Conservation (phyloP, 2,797 vertebrate species). For the Cryptoprocta ferox region DNA sequence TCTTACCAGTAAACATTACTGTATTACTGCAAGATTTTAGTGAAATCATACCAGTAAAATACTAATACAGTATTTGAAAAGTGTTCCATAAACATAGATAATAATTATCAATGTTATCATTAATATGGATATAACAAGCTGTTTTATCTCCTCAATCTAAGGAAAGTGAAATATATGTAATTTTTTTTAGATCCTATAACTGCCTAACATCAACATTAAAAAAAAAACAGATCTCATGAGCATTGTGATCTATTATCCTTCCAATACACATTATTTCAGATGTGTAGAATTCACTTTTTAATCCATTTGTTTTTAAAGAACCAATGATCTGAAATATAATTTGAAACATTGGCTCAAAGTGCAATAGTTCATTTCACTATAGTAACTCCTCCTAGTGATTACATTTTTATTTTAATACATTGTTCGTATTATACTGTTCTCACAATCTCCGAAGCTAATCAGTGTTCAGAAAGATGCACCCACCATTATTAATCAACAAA, state of each 20-base stretch:
- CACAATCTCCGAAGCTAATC: neutral
- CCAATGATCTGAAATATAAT: neutral
- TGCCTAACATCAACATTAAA: neutral
- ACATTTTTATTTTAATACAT: constrained; percentile 10
- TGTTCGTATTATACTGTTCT: neutral
- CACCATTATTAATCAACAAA: constrained; percentile 51
- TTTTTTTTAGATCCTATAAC: neutral
- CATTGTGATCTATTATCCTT: neutral
- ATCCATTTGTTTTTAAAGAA: neutral
- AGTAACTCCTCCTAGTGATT: neutral
- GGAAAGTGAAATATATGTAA: neutral
- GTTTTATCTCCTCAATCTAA: neutral
- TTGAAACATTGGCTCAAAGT: neutral
- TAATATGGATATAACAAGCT: neutral
- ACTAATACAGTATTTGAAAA: neutral
- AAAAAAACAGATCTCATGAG: neutral
- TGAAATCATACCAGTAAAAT: neutral
- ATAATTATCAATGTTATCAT: neutral
- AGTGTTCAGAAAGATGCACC: constrained; percentile 24
- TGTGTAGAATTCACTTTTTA: neutral
- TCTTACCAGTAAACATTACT: neutral
- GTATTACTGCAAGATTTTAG: neutral
- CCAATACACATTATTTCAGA: neutral
- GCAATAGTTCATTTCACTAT: neutral
- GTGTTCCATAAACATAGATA: neutral